Evolutionary conservation across 2,113 vertebrate species (phyloP).

Genomic region (Dasyprocta punctata): DNA sequence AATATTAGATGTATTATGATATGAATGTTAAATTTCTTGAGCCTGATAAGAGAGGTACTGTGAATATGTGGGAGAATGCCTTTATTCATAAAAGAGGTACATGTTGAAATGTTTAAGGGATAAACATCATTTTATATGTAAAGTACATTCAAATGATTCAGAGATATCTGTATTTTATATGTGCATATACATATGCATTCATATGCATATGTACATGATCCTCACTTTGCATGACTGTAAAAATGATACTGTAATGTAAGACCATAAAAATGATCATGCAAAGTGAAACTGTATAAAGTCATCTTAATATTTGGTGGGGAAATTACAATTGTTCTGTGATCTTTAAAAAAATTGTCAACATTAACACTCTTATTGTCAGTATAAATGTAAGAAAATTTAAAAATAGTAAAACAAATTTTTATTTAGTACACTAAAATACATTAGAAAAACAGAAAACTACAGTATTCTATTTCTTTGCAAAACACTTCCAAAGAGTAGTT

Average conservation of each 20-base stretch:
- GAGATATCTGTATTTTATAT: background rate
- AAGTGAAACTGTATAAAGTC: background rate
- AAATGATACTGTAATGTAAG: background rate
- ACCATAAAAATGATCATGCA: background rate
- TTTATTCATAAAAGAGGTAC: background rate
- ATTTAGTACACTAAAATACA: background rate
- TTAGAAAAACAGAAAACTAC: background rate
- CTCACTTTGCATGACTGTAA: background rate
- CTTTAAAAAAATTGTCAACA: constrained; percentile 29
- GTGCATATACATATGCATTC: background rate
- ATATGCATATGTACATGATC: background rate
- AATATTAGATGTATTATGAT: constrained; percentile 2
- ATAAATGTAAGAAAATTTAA: constrained; percentile 17
- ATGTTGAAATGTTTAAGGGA: background rate
- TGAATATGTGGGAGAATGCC: background rate
- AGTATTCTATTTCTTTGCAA: constrained; percentile 12
- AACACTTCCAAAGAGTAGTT: background rate
- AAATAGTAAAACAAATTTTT: background rate
- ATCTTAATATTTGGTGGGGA: background rate
- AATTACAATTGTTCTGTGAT: background rate
- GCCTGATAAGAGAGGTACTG: background rate
- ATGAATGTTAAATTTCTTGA: background rate
- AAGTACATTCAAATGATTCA: background rate
- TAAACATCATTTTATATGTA: background rate
- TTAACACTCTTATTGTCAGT: background rate